Evolutionary conservation across 2,797 vertebrate species (phyloP).

Genomic region (Gymnoscopelus braueri): DNA sequence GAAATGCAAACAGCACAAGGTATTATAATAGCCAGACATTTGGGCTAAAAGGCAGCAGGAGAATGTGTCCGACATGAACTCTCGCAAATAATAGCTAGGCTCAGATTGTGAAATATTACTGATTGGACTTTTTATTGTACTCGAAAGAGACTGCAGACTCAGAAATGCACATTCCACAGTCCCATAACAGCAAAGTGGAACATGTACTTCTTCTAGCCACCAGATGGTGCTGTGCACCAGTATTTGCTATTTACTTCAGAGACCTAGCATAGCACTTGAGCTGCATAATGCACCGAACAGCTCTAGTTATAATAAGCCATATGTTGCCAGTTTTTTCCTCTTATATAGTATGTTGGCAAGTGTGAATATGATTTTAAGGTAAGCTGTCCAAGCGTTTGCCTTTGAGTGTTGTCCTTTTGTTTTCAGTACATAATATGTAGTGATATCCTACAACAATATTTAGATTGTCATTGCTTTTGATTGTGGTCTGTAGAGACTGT

Average conservation of each 20-base stretch:
- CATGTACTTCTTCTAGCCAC: constrained; percentile 54
- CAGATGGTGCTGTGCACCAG: constrained; percentile 71
- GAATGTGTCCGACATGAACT: too few species aligned
- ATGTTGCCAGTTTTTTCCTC: constrained; percentile 56
- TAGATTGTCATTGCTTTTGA: constrained; percentile 14
- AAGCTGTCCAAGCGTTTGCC: constrained; percentile 73
- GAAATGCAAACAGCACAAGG: too few species aligned
- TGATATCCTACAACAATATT: constrained; percentile 22
- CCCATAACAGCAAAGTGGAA: neutral
- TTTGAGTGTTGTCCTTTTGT: constrained; percentile 18
- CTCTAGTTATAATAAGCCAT: constrained; percentile 32
- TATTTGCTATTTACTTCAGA: constrained; percentile 17
- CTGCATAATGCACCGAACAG: constrained; percentile 38
- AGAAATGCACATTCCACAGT: neutral
- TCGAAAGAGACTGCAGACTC: constrained; percentile 12
- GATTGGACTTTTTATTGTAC: neutral
- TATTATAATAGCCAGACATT: too few species aligned
- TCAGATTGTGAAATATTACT: constrained; percentile 14
- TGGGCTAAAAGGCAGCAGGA: too few species aligned
- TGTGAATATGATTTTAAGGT: constrained; percentile 98
- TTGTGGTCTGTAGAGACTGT: constrained; percentile 10
- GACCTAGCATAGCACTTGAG: constrained; percentile 19
- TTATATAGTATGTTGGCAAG: constrained; percentile 90
- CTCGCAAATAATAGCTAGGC: too few species aligned
- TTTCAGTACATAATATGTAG: constrained; percentile 30